phyloP scores from a whole-genome alignment of 2,113 vertebrate genomes.

The Peucedramus taeniatus region DNA sequence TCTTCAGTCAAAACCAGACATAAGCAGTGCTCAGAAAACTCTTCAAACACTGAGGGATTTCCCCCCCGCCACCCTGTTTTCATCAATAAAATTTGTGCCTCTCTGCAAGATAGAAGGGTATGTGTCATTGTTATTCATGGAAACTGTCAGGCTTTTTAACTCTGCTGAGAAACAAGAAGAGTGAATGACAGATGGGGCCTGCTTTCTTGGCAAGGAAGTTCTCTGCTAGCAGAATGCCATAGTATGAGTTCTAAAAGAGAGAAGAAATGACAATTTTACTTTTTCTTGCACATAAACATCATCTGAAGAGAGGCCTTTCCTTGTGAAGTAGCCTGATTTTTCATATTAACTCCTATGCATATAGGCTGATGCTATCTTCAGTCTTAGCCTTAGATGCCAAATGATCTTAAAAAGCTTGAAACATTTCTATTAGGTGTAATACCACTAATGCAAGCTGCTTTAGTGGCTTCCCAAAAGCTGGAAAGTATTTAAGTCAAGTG shows the following conservation, averaged over 20 bases:
- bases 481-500: background rate
- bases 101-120: background rate
- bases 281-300: background rate
- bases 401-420: background rate
- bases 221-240: constrained; percentile 32
- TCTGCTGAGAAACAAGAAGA: constrained; percentile 37
- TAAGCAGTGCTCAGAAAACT: background rate
- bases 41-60: background rate
- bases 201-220: constrained; percentile 47
- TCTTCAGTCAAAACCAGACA: background rate
- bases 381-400: background rate
- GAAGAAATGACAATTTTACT: background rate
- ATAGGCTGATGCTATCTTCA: background rate
- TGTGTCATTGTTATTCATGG: constrained; percentile 65
- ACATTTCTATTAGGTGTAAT: background rate
- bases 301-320: background rate
- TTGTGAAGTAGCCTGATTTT: background rate
- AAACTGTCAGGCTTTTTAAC: constrained; percentile 64
- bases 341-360: background rate
- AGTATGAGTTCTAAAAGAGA: constrained; percentile 32
- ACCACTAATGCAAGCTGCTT: background rate
- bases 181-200: constrained; percentile 40
- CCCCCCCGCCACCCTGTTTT: background rate
- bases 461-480: background rate
- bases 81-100: constrained; percentile 27